Base-by-base conservation (phyloP, 2,888 invertebrate genomes). In the Bellardia pandia region DNA sequence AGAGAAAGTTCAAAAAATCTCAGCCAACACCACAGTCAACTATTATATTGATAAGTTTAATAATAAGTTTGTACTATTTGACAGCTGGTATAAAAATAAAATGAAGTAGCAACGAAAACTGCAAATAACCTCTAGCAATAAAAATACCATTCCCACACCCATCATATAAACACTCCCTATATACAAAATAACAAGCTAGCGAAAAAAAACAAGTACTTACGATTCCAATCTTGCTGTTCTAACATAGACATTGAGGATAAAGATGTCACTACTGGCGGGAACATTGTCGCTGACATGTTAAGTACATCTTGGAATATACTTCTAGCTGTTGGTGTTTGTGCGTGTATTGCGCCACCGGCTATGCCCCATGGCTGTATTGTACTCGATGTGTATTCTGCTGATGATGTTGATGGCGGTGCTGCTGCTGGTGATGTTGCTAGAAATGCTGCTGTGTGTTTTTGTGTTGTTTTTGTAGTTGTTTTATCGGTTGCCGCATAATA, bases 251-350 rank as follows among this genome's bases (percentile, higher is more conserved):
- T 89, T 86, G 91, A 89, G 74, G 91, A 89, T 84, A 89, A 88
- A 87, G 90, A 89, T 78, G 91, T 91, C 88, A 90, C 92, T 88
- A 91, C 77, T 87, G 92, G 90, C 89, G 92, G 92, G 90, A 92
- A 92, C 92, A 92, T 92, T 91, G 92, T 92, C 91, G 91, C 90
- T 92, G 92, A 91, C 92, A 92, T 91, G 91, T 92, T 92, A 92
- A 92, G 92, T 93, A 92, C 92, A 91, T 92, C 92, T 91, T 92
- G 92, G 90, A 91, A 92, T 91, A 90, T 90, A 90, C 91, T 91
- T 87, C 85, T 74, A 23, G 82, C 64, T 69, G 87, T 58, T 82
- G 76, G 62, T 79, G 58, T 30, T 68, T 71, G 23, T 86, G 37
- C 56, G 60, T 45, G 93, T 89, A 91, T 91, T 88, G 33, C 7